phyloP scores from a whole-genome alignment of 35 echinoderm and acorn worm species.

The Apostichopus californicus region DNA sequence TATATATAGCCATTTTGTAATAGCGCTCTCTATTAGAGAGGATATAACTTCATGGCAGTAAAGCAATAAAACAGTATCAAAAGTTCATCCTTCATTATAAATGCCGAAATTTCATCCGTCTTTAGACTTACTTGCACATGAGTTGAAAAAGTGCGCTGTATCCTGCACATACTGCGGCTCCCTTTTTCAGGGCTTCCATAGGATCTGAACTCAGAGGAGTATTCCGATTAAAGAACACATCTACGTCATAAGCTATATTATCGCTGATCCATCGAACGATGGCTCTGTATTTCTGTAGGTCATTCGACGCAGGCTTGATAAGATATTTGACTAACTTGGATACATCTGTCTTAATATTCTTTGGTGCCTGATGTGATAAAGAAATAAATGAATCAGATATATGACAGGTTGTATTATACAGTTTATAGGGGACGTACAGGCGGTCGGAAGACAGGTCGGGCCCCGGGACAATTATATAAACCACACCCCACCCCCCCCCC shows the following conservation, averaged over 20 bases:
- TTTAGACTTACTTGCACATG: conserved; percentile 42
- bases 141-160: conserved; percentile 2
- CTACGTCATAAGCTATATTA: conserved; percentile 22
- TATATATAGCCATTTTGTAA: too few relatives aligned
- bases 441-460: neutral
- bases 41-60: too few relatives aligned
- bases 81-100: too few relatives aligned
- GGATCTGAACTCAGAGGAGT: neutral
- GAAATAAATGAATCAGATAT: neutral
- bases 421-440: neutral
- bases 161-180: conserved; percentile 12
- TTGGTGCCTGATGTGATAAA: neutral
- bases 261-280: conserved; percentile 38
- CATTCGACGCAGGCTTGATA: conserved; percentile 11
- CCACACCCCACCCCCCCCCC: neutral
- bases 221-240: neutral
- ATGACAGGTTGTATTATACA: neutral
- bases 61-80: too few relatives aligned
- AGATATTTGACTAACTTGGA: conserved; percentile 11
- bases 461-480: neutral
- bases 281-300: conserved; percentile 26
- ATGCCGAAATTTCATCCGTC: too few relatives aligned
- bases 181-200: neutral
- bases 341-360: neutral
- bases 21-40: too few relatives aligned